Evolutionary conservation across 2,797 vertebrate genomes (phyloP), one percentile per base, ranked within the genome.

Genomic region (Scyliorhinus canicula): DNA sequence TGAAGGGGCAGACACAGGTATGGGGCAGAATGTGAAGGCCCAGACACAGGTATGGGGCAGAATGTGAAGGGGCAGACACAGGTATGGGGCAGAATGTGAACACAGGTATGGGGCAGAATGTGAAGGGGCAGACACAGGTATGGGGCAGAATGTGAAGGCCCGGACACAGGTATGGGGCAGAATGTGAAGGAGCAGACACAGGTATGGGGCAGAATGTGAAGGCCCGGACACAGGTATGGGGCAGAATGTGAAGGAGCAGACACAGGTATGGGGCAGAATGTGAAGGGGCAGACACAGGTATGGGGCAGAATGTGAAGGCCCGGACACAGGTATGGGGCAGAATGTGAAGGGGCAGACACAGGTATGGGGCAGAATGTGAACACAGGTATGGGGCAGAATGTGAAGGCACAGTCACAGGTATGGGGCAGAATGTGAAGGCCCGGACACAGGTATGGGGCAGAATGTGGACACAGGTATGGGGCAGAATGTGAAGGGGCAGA

Each of bases 1-100:
- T n/a, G n/a, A 99, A 96, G 98, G 98, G 11, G 99, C 99, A 96
- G n/a, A 99, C 97, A 96, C 99, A 99, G 98, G 99, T 99, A 95
- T 95, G 97, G 60, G 55, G 47, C 28, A 67, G 65, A 55, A 4
- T 8, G 60, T 52, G 67, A 57, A 44, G n/a, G 19, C 12, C n/a
- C n/a, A n/a, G n/a, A n/a, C n/a, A n/a, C n/a, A n/a, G n/a, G n/a
- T n/a, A n/a, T n/a, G n/a, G n/a, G n/a, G n/a, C n/a, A n/a, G n/a
- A n/a, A n/a, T n/a, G n/a, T n/a, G n/a, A 99, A 96, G 98, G 98
- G 11, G 99, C 99, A 96, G n/a, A 99, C 97, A 96, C 99, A 99
- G 98, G 99, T 99, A 95, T 95, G 97, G 60, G 55, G 47, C 28
- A 67, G 65, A 55, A 4, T 8, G 60, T 52, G 67, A 57, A 99